phyloP scores from a whole-genome alignment of 2,113 vertebrate species.

The Trochalopteron elliotii region DNA sequence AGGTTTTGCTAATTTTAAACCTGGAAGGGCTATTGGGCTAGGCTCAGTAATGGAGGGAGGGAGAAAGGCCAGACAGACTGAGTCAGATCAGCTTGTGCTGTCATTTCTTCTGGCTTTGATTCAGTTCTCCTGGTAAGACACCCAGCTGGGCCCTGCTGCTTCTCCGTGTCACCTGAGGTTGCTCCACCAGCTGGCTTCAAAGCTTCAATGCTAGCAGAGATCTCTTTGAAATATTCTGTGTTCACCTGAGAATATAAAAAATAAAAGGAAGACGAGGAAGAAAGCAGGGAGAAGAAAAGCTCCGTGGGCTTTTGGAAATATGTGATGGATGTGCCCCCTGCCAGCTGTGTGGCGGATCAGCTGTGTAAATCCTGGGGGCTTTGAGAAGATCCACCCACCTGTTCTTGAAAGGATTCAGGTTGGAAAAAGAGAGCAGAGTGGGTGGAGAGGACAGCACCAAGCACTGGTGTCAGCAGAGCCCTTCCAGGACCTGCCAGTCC shows the following conservation, averaged over 20 bases:
- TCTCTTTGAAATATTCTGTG: constrained; percentile 9
- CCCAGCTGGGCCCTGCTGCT: not conserved
- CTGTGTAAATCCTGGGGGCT: not conserved
- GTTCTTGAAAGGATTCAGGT: not conserved
- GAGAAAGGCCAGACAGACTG: not conserved
- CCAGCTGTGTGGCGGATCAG: not conserved
- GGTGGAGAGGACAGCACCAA: not conserved
- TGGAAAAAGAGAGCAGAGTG: not conserved
- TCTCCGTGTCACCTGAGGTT: not conserved
- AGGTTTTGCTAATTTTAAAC: constrained; percentile 40
- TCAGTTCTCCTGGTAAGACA: not conserved
- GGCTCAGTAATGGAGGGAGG: not conserved
- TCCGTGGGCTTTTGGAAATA: not conserved
- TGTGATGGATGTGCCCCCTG: not conserved
- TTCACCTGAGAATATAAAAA: not conserved
- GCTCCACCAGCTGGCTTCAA: constrained; percentile 35
- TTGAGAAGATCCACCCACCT: not conserved
- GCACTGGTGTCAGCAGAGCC: not conserved
- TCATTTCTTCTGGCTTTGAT: constrained; percentile 37
- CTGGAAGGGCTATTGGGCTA: not conserved
- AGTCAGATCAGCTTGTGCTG: not conserved
- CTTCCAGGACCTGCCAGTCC: not conserved
- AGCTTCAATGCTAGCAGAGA: not conserved
- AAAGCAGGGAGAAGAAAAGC: not conserved
- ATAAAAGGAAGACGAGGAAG: not conserved